Evolutionary conservation across 1,140 invertebrate genomes (phyloP), one percentile per base, ranked within the genome.

Genomic region (Steinernema khuongi): DNA sequence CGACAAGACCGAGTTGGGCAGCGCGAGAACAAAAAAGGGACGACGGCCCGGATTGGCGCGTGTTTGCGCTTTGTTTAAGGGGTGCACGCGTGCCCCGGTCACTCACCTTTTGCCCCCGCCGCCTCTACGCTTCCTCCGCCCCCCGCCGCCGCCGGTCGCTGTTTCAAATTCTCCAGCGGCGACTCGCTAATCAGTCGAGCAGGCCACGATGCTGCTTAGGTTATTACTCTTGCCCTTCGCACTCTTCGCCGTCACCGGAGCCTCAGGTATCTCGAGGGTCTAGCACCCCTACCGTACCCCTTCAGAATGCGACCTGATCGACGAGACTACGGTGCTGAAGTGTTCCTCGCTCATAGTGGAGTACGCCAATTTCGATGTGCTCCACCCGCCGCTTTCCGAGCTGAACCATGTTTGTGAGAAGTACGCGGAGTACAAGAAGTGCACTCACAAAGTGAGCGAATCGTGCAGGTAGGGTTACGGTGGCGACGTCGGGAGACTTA

Each of bases 321-420:
- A 14, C 50, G 50, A 60, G 50, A 60, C 14, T 60, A 60, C 50
- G 50, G 50, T 60, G 26, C 11, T 60, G 50, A 60, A 60, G 19
- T 60, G 50, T 26, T 60, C 50, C 19, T 60, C 50, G 14, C 50
- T 60, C 14, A 60, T 60, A 7, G 22, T 60, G 7, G 50, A 60
- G 26, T 60, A 60, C 50, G 50, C 50, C 14, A 60, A 60, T 26
- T 26, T 22, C 22, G 50, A 60, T 4, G 74, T 68, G 28, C 67
- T 77, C 22, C 76, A 77, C 67, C 76, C 76, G 18, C 75, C 73
- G 29, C 70, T 77, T 7, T 71, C 67, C 30, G 75, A 31, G n/a
- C 31, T 77, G 31, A 68, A 67, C 26, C 22, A 44, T n/a, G 44
- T 68, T 44, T 77, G 76, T 31, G 31, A 31, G 60, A 68, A 73